A percentile compares a stretch with the other conserved stretches of the same genome.
Evolutionary conservation across 2,113 vertebrate genomes (phyloP).

Genomic region (Micromys minutus): DNA sequence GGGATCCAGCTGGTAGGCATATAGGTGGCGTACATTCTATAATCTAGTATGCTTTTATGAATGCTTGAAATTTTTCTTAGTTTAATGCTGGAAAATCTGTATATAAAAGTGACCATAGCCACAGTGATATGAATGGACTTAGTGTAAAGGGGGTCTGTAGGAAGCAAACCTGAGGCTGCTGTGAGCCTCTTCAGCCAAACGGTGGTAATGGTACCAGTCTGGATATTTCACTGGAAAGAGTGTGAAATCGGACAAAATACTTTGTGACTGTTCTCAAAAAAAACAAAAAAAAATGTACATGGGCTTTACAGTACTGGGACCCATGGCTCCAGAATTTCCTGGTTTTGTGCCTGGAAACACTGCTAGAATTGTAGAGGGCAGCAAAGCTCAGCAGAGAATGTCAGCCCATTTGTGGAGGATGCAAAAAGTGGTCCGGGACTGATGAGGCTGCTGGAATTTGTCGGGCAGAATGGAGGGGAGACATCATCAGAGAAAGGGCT

Average conservation of each 20-base stretch:
- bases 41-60: slow-evolving; percentile 6
- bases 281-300: slow-evolving; percentile 33
- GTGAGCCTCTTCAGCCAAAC: not conserved
- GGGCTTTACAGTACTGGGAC: not conserved
- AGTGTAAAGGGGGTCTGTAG: not conserved
- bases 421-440: slow-evolving; percentile 4
- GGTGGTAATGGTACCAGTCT: not conserved
- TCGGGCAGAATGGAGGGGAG: not conserved
- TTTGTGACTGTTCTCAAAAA: not conserved
- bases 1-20: slow-evolving; percentile 5
- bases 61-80: slow-evolving; percentile 6
- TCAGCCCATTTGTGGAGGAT: not conserved
- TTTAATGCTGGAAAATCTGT: not conserved
- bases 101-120: not conserved
- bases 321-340: not conserved
- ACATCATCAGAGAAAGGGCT: not conserved
- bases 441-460: not conserved
- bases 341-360: not conserved
- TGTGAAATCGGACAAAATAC: not conserved
- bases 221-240: not conserved
- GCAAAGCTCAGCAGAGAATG: not conserved
- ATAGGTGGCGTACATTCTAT: not conserved
- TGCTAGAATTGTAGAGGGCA: not conserved
- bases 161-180: not conserved
- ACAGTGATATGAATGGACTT: not conserved